Conservation (phyloP, 2,113 vertebrate genomes). For the Ciconia boyciana region DNA sequence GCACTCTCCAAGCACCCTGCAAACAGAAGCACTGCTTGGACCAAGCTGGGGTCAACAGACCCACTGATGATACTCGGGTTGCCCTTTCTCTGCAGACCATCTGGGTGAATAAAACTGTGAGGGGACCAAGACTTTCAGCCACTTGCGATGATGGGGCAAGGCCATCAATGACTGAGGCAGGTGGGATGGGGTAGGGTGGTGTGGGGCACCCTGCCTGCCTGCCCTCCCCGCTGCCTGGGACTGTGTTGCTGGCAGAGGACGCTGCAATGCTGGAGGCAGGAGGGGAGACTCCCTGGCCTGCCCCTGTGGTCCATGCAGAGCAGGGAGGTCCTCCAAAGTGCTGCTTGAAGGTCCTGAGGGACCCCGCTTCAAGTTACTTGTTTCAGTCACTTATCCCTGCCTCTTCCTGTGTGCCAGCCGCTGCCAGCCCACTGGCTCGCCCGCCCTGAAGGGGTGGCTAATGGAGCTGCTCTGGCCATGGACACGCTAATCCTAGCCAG, state of each 20-base stretch:
- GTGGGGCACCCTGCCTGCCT: neutral
- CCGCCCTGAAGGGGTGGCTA: accelerated
- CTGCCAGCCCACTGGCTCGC: neutral
- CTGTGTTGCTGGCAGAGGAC: neutral
- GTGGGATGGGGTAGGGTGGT: neutral
- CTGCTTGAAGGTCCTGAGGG: neutral
- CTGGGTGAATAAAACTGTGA: neutral
- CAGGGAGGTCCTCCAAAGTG: neutral
- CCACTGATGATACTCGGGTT: neutral
- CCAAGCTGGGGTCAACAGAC: neutral
- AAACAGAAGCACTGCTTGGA: neutral
- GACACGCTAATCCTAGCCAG: neutral
- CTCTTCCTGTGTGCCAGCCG: neutral
- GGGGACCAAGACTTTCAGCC: neutral
- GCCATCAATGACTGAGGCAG: neutral
- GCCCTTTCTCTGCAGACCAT: neutral
- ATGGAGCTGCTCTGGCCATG: neutral
- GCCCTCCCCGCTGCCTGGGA: neutral
- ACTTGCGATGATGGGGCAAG: neutral
- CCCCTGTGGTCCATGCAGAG: neutral
- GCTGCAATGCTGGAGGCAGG: neutral
- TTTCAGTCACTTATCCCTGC: neutral
- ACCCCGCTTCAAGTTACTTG: accelerated
- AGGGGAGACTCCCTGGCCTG: neutral
- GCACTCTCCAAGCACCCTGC: neutral